Conservation (phyloP, 2,113 vertebrate species). For the Narcine bancroftii region DNA sequence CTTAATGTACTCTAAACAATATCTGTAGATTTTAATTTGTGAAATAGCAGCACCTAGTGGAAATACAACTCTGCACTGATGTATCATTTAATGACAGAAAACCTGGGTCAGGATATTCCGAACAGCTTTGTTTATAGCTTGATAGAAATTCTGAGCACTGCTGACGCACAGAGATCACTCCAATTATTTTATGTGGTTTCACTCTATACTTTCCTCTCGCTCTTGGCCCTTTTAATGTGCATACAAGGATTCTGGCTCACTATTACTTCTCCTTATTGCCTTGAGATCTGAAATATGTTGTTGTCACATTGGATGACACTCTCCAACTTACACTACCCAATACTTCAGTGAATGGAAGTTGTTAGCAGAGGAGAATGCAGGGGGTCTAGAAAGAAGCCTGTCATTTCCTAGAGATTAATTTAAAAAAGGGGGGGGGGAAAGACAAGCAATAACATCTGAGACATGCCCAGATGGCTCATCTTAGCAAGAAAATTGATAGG, state of each 20-base stretch:
- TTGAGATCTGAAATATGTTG: slow-evolving; percentile 1
- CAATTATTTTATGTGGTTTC: background rate
- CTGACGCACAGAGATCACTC: background rate
- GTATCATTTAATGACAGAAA: background rate
- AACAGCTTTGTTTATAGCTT: background rate
- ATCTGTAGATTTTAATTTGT: background rate
- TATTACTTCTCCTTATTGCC: background rate
- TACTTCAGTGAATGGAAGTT: slow-evolving; percentile 22
- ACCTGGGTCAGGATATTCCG: slow-evolving; percentile 10
- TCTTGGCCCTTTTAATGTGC: background rate
- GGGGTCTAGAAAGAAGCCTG: slow-evolving; percentile 17
- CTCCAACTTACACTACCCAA: background rate
- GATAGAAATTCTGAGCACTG: background rate
- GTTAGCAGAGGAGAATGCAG: slow-evolving; percentile 17
- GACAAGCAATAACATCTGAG: slow-evolving; percentile 20
- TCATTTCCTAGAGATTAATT: slow-evolving; percentile 32
- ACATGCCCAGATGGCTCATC: slow-evolving; percentile 30
- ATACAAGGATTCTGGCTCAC: background rate
- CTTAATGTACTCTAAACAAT: background rate
- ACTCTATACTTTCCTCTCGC: background rate
- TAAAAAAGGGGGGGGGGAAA: background rate
- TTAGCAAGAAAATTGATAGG: slow-evolving; percentile 15
- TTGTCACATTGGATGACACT: slow-evolving; percentile 4
- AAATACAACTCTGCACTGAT: background rate
- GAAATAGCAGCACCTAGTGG: slow-evolving; percentile 35